phyloP scores from a whole-genome alignment of 2,797 vertebrate species.

The Clamator glandarius region DNA sequence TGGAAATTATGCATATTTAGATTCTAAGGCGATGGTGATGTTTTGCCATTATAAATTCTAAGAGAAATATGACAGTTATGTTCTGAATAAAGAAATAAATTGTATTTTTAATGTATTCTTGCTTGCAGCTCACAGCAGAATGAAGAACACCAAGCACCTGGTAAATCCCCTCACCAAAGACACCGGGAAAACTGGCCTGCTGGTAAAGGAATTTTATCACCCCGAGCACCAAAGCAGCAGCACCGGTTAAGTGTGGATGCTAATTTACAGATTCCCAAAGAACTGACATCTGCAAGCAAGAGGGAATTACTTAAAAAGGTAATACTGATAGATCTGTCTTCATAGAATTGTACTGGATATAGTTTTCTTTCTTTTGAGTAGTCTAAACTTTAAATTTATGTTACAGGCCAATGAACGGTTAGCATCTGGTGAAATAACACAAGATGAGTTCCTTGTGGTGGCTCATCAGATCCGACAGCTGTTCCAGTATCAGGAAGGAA shows the following conservation, averaged over 20 bases:
- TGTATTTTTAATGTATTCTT: not conserved
- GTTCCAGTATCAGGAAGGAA: conserved; percentile 98
- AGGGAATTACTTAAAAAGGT: conserved; percentile 94
- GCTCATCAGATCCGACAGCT: conserved; percentile 95
- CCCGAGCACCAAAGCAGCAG: conserved; percentile 88
- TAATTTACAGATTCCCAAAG: conserved; percentile 96
- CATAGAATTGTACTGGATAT: not conserved
- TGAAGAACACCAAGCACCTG: conserved; percentile 80
- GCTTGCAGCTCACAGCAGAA: conserved; percentile 83
- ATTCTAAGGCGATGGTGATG: not conserved
- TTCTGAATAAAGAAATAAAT: not conserved
- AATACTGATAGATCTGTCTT: conserved; percentile 1
- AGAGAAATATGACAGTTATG: not conserved
- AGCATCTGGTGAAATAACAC: conserved; percentile 90
- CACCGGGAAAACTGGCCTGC: conserved; percentile 85
- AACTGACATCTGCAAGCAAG: conserved; percentile 91
- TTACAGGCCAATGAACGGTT: conserved; percentile 89
- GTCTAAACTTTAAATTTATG: not conserved
- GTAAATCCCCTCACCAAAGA: conserved; percentile 84
- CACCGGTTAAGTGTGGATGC: conserved; percentile 94
- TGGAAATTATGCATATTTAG: not conserved
- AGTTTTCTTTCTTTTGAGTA: not conserved
- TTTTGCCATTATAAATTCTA: not conserved
- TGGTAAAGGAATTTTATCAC: conserved; percentile 83
- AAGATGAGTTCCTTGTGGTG: conserved; percentile 93